Conservation (phyloP, 2,888 invertebrate genomes). For the Agrilus biguttatus region DNA sequence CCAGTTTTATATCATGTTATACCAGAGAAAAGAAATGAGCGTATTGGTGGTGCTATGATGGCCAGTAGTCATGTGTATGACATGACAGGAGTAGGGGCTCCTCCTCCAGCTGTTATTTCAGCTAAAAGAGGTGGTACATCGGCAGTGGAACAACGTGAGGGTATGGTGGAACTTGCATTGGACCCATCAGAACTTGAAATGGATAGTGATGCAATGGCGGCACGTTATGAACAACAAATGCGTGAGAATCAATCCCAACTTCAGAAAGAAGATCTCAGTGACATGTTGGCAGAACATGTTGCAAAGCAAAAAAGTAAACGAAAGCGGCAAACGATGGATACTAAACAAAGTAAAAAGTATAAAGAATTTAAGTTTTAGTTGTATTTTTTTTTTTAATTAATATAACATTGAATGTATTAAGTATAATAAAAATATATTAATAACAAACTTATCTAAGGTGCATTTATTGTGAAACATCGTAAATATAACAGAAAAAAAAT, state of each 20-base stretch:
- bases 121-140: conserved; percentile 25
- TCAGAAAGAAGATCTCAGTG: conserved; percentile 88
- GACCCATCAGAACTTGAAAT: conserved; percentile 96
- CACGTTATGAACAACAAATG: conserved; percentile 90
- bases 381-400: too few species aligned
- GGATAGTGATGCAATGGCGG: conserved; percentile 92
- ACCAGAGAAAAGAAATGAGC: conserved; percentile 85
- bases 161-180: conserved; percentile 83
- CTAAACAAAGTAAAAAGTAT: conserved; percentile 90
- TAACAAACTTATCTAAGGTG: too few species aligned
- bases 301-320: conserved; percentile 94
- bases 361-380: conserved; percentile 93
- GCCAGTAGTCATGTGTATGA: conserved; percentile 98
- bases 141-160: conserved; percentile 34
- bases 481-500: too few species aligned
- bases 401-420: too few species aligned
- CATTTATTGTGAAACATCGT: too few species aligned
- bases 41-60: conserved; percentile 89
- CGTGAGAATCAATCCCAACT: conserved; percentile 80
- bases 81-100: conserved; percentile 53
- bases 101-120: conserved; percentile 37
- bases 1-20: conserved; percentile 90
- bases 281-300: conserved; percentile 97
- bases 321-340: conserved; percentile 77
- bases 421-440: too few species aligned